phyloP scores from a whole-genome alignment of 2,113 vertebrate species.

The Marmota monax region DNA sequence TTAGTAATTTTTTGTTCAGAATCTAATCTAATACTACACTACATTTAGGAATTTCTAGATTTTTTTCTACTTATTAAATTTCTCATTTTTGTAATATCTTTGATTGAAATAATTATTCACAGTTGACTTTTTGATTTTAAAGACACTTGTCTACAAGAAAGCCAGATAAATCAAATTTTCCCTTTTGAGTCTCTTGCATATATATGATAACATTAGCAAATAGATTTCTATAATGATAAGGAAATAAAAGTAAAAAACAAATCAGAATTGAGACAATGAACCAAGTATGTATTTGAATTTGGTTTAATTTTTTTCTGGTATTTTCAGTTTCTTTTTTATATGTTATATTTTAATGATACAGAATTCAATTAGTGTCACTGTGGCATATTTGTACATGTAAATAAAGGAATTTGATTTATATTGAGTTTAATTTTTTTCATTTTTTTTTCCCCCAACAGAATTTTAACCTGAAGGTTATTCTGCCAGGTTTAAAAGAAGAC shows the following conservation, averaged over 20 bases:
- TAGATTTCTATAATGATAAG: constrained; percentile 32
- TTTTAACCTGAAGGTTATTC: constrained; percentile 90
- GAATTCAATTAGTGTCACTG: not conserved
- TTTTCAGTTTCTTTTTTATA: not conserved
- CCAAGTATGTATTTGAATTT: constrained; percentile 3
- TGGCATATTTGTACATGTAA: not conserved
- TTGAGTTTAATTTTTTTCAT: constrained; percentile 73
- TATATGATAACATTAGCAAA: too few species aligned
- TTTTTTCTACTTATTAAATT: not conserved
- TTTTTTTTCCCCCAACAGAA: constrained; percentile 88
- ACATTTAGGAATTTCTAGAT: constrained; percentile 1
- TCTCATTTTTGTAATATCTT: not conserved
- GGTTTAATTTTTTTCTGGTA: constrained; percentile 65
- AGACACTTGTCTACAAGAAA: not conserved
- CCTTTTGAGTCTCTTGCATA: not conserved
- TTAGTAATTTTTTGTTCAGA: not conserved
- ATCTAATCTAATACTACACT: not conserved
- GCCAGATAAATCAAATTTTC: not conserved
- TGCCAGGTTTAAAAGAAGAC: constrained; percentile 92
- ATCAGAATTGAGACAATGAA: constrained; percentile 26
- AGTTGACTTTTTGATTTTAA: constrained; percentile 40
- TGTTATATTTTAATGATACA: not conserved
- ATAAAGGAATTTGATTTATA: not conserved
- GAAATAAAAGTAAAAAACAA: constrained; percentile 50
- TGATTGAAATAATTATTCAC: constrained; percentile 40